A percentile compares a stretch with the other conserved stretches of the same genome.
These are phyloP conservation scores for Halocynthia roretzi DNA, from an alignment of 23 tunicate genomes.

Conservation along the genomic window DNA sequence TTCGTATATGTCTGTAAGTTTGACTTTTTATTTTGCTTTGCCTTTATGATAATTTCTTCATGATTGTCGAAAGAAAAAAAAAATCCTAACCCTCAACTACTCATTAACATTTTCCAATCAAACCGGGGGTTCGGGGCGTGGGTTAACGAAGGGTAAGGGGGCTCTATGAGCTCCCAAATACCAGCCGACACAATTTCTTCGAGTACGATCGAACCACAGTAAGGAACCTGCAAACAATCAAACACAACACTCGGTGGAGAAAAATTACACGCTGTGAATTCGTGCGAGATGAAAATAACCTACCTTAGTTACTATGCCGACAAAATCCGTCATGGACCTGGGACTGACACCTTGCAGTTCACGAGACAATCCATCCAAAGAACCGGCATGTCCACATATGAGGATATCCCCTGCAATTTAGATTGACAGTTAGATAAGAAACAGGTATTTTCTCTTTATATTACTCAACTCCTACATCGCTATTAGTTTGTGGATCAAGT, in stretches of 20 bases:
- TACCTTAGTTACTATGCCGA: slow-evolving; percentile 86
- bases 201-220: slow-evolving; percentile 81
- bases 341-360: slow-evolving; percentile 88
- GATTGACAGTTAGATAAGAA: not conserved
- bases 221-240: slow-evolving; percentile 50
- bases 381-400: slow-evolving; percentile 78
- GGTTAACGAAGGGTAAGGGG: slow-evolving; percentile 77
- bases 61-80: too few relatives aligned
- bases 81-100: not conserved
- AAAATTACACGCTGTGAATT: not conserved
- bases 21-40: too few relatives aligned
- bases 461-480: too few relatives aligned
- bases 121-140: slow-evolving; percentile 89
- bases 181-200: slow-evolving; percentile 56
- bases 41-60: too few relatives aligned
- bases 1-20: too few relatives aligned
- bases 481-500: too few relatives aligned
- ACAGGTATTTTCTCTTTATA: not conserved
- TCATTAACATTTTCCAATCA: slow-evolving; percentile 69
- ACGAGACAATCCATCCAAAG: slow-evolving; percentile 75
- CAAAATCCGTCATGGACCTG: slow-evolving; percentile 85
- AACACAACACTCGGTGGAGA: not conserved
- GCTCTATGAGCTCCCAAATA: slow-evolving; percentile 67
- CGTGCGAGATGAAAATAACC: slow-evolving; percentile 3
- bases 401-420: slow-evolving; percentile 66